phyloP scores from a whole-genome alignment of 2,797 vertebrate genomes.

The Ispidina picta region DNA sequence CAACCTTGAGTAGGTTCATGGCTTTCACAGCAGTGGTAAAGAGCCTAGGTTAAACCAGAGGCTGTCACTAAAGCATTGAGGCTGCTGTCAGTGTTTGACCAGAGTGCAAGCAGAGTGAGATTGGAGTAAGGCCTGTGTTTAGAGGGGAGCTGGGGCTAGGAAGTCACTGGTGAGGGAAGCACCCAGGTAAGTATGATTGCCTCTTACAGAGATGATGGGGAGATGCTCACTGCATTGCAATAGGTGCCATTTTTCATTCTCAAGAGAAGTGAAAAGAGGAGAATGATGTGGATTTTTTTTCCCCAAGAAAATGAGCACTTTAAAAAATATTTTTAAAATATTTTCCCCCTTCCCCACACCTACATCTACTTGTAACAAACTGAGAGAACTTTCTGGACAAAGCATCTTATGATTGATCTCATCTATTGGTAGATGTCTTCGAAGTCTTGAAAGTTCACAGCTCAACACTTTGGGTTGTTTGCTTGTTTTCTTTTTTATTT shows the following conservation, averaged over 20 bases:
- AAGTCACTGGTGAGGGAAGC: not conserved
- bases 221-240: not conserved
- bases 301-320: not conserved
- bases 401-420: conserved; percentile 25
- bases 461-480: not conserved
- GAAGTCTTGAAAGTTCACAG: conserved; percentile 60
- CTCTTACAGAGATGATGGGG: conserved; percentile 3
- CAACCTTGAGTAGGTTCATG: not conserved
- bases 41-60: not conserved
- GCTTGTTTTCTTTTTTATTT: no score
- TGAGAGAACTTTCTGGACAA: conserved; percentile 59
- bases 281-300: not conserved
- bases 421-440: conserved; percentile 36
- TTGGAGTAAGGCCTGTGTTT: not conserved
- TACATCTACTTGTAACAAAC: conserved; percentile 19
- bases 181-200: conserved; percentile 46
- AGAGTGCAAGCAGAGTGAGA: not conserved
- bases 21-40: not conserved
- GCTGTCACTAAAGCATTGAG: not conserved
- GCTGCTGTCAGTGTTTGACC: not conserved
- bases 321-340: not conserved
- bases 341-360: not conserved
- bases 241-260: conserved; percentile 25
- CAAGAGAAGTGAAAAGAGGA: not conserved
- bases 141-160: not conserved